Conservation (phyloP, 30 jellyfish, hydroid and myxozoan species). For the Hydra vulgaris region DNA sequence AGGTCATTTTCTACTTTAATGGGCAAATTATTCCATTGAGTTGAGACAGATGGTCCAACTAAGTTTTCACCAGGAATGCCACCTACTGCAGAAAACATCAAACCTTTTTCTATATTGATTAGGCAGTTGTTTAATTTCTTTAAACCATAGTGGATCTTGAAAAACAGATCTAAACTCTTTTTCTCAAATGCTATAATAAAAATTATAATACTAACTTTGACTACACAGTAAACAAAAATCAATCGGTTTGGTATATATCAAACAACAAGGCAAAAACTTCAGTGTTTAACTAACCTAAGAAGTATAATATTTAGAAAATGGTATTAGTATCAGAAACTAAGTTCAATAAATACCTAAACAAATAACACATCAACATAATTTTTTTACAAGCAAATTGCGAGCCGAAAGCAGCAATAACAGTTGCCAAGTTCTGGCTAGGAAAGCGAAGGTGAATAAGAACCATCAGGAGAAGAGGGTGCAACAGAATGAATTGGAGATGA, state of each 20-base stretch:
- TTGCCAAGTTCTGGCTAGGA: background rate
- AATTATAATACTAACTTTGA: no score
- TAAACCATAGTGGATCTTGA: no score
- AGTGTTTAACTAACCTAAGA: background rate
- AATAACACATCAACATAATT: background rate
- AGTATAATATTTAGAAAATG: background rate
- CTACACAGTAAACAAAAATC: no score
- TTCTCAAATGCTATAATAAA: no score
- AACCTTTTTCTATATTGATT: no score
- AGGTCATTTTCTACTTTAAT: background rate
- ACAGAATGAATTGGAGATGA: no score
- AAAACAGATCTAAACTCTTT: no score
- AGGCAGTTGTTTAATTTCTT: no score
- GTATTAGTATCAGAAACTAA: background rate
- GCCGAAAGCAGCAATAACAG: background rate
- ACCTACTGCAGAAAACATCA: no score
- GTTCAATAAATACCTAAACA: background rate
- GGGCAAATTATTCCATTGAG: background rate
- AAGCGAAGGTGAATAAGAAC: no score
- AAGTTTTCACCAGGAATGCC: no score
- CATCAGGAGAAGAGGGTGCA: no score
- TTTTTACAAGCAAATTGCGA: background rate
- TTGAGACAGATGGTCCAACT: background rate
- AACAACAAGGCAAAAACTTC: background rate
- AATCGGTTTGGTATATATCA: background rate